Percentiles rank a stretch among this genome's conserved stretches.
Conservation (phyloP, 2,797 vertebrate genomes). For the Chiloscyllium punctatum region DNA sequence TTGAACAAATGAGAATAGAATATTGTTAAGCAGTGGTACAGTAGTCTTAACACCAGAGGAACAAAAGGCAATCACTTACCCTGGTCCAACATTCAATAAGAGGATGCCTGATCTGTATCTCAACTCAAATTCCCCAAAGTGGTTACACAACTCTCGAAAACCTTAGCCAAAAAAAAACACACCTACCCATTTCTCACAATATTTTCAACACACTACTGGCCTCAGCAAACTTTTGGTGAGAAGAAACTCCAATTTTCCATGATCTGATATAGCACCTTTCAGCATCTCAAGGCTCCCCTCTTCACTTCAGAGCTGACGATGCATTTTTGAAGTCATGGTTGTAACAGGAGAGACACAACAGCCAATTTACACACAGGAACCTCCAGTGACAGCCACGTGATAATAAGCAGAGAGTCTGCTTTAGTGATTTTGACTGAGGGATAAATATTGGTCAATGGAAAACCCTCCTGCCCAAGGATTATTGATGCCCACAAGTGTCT, state of each 20-base stretch:
- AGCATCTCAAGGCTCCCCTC: no score
- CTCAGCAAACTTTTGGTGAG: not conserved
- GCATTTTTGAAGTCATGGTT: no score
- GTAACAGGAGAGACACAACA: no score
- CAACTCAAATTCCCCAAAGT: not conserved
- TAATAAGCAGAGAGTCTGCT: not conserved
- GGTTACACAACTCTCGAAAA: not conserved
- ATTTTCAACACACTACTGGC: not conserved
- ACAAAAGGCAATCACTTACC: not conserved
- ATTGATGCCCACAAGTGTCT: not conserved
- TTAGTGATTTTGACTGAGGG: not conserved
- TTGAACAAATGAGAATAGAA: not conserved
- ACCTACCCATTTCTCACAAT: not conserved
- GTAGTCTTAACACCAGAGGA: not conserved
- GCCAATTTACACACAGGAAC: no score
- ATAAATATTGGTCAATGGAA: not conserved
- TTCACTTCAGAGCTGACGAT: no score
- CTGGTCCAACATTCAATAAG: not conserved
- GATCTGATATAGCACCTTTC: no score
- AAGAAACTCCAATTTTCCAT: no score
- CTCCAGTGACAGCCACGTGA: not conserved
- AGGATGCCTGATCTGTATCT: not conserved
- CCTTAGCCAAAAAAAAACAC: not conserved
- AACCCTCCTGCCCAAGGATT: not conserved
- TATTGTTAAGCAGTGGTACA: not conserved